Evolutionary conservation across 2,888 invertebrate species (phyloP).

Genomic region (Perithous albicinctus): DNA sequence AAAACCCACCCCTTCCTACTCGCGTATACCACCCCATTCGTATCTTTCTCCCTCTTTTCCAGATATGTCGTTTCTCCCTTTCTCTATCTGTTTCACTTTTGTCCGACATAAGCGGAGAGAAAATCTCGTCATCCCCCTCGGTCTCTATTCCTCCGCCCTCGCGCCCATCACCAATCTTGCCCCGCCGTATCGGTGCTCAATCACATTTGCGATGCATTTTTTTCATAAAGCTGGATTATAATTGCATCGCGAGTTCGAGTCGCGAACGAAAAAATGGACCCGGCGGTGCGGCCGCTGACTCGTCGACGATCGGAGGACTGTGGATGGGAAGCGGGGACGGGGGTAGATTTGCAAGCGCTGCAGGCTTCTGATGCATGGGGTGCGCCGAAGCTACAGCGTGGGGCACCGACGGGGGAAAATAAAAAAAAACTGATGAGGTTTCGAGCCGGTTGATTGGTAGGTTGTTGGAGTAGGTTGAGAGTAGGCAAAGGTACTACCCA

Average conservation of each 20-base stretch:
- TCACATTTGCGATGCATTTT: constrained; percentile 85
- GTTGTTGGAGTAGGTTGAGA: constrained; percentile 70
- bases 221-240: constrained; percentile 85
- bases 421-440: constrained; percentile 84
- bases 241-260: constrained; percentile 83
- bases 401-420: constrained; percentile 72
- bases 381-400: constrained; percentile 62
- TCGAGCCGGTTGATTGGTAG: constrained; percentile 84
- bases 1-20: constrained; percentile 64
- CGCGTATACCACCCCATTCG: constrained; percentile 62
- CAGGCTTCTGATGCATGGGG: constrained; percentile 60
- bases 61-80: neutral
- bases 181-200: constrained; percentile 84
- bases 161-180: constrained; percentile 77
- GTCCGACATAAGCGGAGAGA: constrained; percentile 28
- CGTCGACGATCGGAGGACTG: constrained; percentile 61
- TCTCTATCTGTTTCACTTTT: constrained; percentile 10
- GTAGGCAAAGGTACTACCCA: constrained; percentile 57
- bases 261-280: constrained; percentile 67
- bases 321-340: constrained; percentile 50
- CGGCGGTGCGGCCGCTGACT: constrained; percentile 56
- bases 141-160: constrained; percentile 15
- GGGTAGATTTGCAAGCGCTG: constrained; percentile 60
- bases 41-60: constrained; percentile 37
- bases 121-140: constrained; percentile 30